phyloP scores from a whole-genome alignment of 2,797 vertebrate species.

The Thripadectes ignobilis region DNA sequence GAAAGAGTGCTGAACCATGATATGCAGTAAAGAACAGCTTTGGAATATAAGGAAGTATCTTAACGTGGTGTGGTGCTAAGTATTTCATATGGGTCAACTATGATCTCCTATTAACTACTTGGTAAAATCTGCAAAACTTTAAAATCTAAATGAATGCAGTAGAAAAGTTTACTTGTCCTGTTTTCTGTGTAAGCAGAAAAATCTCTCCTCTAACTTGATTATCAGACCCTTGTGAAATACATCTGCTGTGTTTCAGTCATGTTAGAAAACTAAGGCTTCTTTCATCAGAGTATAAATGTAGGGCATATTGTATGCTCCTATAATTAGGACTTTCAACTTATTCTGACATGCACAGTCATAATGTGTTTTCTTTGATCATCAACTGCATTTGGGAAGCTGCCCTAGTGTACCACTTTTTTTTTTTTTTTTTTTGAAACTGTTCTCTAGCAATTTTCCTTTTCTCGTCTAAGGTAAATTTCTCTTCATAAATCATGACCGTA shows the following conservation, averaged over 20 bases:
- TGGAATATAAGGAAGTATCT: background rate
- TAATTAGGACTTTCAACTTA: background rate
- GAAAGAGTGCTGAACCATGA: background rate
- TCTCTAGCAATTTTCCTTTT: background rate
- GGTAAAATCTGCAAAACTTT: background rate
- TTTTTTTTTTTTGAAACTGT: background rate
- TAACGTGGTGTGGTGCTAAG: background rate
- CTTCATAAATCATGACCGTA: background rate
- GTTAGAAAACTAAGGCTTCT: background rate
- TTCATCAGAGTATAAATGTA: background rate
- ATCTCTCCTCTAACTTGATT: background rate
- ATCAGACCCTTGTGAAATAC: background rate
- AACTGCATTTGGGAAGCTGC: background rate
- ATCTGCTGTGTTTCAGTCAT: background rate
- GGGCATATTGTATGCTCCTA: background rate
- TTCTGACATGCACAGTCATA: background rate
- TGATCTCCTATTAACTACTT: background rate
- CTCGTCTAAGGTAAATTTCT: background rate
- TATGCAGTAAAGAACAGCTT: background rate
- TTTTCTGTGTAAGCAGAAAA: background rate
- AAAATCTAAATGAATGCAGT: background rate
- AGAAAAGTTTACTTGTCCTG: background rate
- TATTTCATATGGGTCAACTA: background rate
- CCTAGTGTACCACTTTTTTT: background rate
- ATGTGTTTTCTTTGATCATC: conserved; percentile 21